phyloP scores from a whole-genome alignment of 2,888 invertebrate genomes.

The Aphodius granarius region DNA sequence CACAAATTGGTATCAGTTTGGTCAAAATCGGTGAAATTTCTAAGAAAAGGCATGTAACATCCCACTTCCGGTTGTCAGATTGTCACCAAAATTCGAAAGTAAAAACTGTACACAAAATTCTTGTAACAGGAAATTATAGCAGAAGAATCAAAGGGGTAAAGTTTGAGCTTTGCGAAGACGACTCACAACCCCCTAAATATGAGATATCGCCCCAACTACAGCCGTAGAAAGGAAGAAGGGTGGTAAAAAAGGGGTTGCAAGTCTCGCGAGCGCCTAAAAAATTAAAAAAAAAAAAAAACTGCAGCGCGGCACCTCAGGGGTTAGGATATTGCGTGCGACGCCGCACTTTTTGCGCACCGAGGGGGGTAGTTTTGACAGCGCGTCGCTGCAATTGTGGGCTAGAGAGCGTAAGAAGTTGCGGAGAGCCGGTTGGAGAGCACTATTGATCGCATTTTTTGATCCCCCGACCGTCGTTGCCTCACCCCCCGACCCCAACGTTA shows the following conservation, averaged over 20 bases:
- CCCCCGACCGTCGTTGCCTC: conserved; percentile 48
- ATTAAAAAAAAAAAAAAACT: background rate
- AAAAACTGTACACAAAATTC: too few species aligned
- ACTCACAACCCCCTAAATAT: background rate
- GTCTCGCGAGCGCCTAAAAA: background rate
- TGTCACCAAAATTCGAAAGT: too few species aligned
- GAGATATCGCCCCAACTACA: background rate
- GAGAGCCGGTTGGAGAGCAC: conserved; percentile 40
- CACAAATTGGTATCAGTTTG: too few species aligned
- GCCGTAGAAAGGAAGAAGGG: background rate
- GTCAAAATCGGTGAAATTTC: too few species aligned
- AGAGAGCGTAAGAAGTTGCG: conserved; percentile 52
- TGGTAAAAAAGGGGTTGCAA: background rate
- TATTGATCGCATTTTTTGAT: conserved; percentile 58
- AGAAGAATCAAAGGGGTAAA: too few species aligned
- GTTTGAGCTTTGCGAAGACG: background rate
- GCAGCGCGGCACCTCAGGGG: too few species aligned
- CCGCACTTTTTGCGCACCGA: conserved; percentile 30
- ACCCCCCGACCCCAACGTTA: conserved; percentile 38
- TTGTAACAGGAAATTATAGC: too few species aligned
- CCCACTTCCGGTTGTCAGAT: too few species aligned
- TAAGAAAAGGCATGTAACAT: too few species aligned
- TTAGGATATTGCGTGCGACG: conserved; percentile 19
- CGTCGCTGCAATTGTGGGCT: conserved; percentile 55
- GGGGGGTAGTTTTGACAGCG: conserved; percentile 54